Evolutionary conservation across 2,888 invertebrate species (phyloP).

Genomic region (Ophioninae sp.): DNA sequence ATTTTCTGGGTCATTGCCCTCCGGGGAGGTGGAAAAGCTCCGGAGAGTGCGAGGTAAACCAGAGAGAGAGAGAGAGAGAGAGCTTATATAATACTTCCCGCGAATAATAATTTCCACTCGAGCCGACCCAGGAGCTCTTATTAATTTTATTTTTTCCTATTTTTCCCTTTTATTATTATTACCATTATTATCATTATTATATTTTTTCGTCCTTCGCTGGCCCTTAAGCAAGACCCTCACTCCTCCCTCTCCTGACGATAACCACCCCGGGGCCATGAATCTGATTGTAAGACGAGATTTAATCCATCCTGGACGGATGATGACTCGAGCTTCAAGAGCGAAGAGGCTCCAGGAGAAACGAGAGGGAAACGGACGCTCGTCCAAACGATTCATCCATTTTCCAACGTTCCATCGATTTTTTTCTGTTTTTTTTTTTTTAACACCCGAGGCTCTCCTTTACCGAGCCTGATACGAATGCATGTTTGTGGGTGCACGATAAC

Average conservation of each 20-base stretch:
- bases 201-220: not conserved
- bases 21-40: constrained; percentile 52
- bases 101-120: constrained; percentile 66
- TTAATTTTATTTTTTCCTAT: constrained; percentile 50
- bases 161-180: constrained; percentile 3
- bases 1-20: constrained; percentile 66
- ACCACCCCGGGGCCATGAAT: constrained; percentile 39
- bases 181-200: not conserved
- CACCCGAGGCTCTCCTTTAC: constrained; percentile 37
- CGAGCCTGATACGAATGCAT: constrained; percentile 21
- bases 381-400: constrained; percentile 64
- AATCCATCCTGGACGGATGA: constrained; percentile 57
- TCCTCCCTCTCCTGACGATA: constrained; percentile 9
- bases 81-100: constrained; percentile 48
- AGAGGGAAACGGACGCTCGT: constrained; percentile 31
- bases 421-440: not conserved
- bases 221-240: not conserved
- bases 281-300: constrained; percentile 61
- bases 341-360: constrained; percentile 33
- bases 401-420: constrained; percentile 22
- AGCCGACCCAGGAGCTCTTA: constrained; percentile 50
- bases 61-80: not conserved
- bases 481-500: not conserved
- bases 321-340: constrained; percentile 37
- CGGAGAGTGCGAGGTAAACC: constrained; percentile 38